A percentile compares a stretch with the other conserved stretches of the same genome.
Conservation (phyloP, 2,888 invertebrate genomes). For the Volucella zonaria region DNA sequence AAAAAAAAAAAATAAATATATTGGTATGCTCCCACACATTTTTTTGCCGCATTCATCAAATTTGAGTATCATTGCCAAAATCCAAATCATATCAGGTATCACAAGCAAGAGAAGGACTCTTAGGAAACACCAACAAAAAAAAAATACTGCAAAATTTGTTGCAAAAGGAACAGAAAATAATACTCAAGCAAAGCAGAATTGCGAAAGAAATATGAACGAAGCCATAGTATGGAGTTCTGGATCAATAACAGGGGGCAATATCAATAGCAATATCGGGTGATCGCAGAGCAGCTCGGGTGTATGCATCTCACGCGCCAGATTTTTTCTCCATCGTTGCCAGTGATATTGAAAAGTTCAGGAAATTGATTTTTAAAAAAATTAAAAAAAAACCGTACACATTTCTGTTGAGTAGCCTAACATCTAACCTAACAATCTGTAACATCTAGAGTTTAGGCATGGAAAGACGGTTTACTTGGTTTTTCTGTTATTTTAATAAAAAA, state of each 20-base stretch:
- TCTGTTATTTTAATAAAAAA: no score
- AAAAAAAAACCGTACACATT: not conserved
- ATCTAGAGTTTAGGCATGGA: no score
- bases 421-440: no score
- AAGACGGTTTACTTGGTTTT: no score
- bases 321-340: slow-evolving; percentile 15
- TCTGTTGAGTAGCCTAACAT: no score
- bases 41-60: not conserved
- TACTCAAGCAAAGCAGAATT: slow-evolving; percentile 32
- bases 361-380: not conserved
- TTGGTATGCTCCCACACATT: slow-evolving; percentile 19
- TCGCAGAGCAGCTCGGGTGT: slow-evolving; percentile 48
- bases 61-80: slow-evolving; percentile 16
- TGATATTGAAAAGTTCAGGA: not conserved
- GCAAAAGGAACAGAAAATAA: slow-evolving; percentile 29
- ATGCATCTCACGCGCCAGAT: slow-evolving; percentile 52
- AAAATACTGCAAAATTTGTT: slow-evolving; percentile 26
- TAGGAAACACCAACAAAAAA: slow-evolving; percentile 22
- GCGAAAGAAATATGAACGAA: slow-evolving; percentile 58
- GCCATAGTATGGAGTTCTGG: slow-evolving; percentile 50
- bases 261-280: slow-evolving; percentile 68
- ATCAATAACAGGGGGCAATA: slow-evolving; percentile 62
- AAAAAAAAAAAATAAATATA: slow-evolving; percentile 4
- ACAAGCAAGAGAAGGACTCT: slow-evolving; percentile 20
- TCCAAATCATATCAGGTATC: slow-evolving; percentile 37